phyloP scores from a whole-genome alignment of 2,888 invertebrate species.

The Operophtera brumata region DNA sequence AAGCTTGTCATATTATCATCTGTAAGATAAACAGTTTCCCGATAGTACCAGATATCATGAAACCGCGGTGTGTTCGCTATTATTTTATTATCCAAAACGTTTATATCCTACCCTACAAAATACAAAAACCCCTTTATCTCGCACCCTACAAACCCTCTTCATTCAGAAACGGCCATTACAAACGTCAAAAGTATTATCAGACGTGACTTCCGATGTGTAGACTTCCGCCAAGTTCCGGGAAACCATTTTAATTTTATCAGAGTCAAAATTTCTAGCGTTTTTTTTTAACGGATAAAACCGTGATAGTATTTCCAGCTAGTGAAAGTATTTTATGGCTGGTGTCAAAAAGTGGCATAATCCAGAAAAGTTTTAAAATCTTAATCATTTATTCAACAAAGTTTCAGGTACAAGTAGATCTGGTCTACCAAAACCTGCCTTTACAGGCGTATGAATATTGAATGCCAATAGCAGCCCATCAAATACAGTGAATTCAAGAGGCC shows the following conservation, averaged over 20 bases:
- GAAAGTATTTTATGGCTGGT: background rate
- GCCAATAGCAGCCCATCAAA: too few relatives aligned
- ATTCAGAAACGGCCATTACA: background rate
- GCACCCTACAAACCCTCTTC: conserved; percentile 2
- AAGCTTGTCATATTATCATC: too few relatives aligned
- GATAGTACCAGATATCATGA: too few relatives aligned
- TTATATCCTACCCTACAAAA: background rate
- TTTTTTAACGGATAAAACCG: background rate
- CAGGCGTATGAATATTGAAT: too few relatives aligned
- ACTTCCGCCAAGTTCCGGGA: conserved; percentile 7
- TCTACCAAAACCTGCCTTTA: too few relatives aligned
- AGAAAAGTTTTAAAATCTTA: background rate
- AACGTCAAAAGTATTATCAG: conserved; percentile 17
- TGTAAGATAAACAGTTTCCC: too few relatives aligned
- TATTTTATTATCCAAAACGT: too few relatives aligned
- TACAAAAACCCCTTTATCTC: background rate
- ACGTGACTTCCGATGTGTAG: conserved; percentile 11
- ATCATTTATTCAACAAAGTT: too few relatives aligned
- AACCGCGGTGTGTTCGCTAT: too few relatives aligned
- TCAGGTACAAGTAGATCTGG: too few relatives aligned
- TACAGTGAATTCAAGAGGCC: too few relatives aligned
- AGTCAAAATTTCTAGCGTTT: conserved; percentile 1
- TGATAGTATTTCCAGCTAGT: background rate
- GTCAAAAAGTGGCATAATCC: background rate
- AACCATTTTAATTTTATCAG: conserved; percentile 14